Conservation (phyloP, 2,888 invertebrate species). For the Alcis repandata region DNA sequence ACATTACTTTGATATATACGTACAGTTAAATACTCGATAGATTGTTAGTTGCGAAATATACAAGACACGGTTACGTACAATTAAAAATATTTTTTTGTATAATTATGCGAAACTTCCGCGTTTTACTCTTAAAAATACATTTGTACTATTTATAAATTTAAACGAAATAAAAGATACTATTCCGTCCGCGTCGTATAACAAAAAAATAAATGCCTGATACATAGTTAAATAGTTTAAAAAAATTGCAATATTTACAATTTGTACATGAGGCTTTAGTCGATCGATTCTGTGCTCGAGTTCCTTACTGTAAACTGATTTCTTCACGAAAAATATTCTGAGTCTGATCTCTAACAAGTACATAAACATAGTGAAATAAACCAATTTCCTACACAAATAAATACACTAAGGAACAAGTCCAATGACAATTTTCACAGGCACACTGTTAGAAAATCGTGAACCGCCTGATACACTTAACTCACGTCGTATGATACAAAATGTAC, state of each 20-base stretch:
- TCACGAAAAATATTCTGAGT: no score
- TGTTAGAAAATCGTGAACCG: constrained; percentile 22
- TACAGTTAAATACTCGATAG: constrained; percentile 64
- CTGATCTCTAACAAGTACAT: no score
- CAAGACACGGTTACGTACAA: constrained; percentile 47
- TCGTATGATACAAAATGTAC: constrained; percentile 73
- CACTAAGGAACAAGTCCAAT: constrained; percentile 5
- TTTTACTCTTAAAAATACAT: constrained; percentile 74
- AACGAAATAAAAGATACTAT: constrained; percentile 61
- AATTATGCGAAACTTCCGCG: constrained; percentile 46
- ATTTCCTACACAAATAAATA: background rate
- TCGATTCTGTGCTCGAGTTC: constrained; percentile 15
- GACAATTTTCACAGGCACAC: constrained; percentile 37
- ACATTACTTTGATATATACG: constrained; percentile 42
- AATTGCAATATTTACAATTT: constrained; percentile 72
- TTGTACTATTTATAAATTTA: constrained; percentile 84
- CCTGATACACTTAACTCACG: constrained; percentile 33
- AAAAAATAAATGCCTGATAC: constrained; percentile 63
- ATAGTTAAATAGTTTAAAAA: constrained; percentile 48
- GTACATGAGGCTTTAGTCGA: constrained; percentile 50
- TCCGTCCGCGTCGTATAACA: constrained; percentile 52
- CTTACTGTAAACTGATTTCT: background rate
- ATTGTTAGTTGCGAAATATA: constrained; percentile 62
- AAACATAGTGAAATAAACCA: no score
- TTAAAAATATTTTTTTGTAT: constrained; percentile 58